Evolutionary conservation across 1,140 invertebrate genomes (phyloP).

Genomic region (Panagrolaimus sp.): DNA sequence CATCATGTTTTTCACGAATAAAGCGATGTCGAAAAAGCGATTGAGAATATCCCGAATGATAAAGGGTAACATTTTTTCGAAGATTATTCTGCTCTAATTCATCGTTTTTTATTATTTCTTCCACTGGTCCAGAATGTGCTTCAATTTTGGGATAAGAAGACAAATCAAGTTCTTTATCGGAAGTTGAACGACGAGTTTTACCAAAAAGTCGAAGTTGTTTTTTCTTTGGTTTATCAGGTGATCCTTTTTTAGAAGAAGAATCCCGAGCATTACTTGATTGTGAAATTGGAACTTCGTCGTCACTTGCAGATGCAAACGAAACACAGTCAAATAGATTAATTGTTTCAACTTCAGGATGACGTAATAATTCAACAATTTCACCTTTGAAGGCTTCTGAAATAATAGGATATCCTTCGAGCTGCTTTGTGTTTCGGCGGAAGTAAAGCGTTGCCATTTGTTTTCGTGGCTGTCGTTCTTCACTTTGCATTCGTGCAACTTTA

Average conservation of each 20-base stretch:
- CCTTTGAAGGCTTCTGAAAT: slow-evolving; percentile 26
- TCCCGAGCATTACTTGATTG: not conserved
- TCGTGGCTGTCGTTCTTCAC: too few relatives aligned
- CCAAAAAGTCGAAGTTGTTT: not conserved
- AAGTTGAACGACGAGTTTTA: not conserved
- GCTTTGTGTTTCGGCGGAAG: too few relatives aligned
- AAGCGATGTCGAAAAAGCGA: slow-evolving; percentile 14
- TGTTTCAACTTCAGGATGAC: not conserved
- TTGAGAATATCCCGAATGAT: not conserved
- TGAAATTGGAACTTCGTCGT: not conserved
- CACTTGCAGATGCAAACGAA: not conserved
- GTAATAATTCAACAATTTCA: slow-evolving; percentile 15
- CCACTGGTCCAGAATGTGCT: not conserved
- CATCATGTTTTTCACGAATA: slow-evolving; percentile 31
- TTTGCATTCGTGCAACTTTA: too few relatives aligned
- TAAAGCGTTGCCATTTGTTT: too few relatives aligned
- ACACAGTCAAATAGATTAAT: not conserved
- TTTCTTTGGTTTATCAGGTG: not conserved
- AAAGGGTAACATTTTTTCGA: not conserved
- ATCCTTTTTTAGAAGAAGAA: not conserved
- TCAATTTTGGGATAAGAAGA: not conserved
- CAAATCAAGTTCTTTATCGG: not conserved
- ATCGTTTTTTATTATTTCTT: not conserved
- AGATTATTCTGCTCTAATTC: not conserved
- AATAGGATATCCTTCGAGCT: not conserved